Base-by-base conservation (phyloP, 2,888 invertebrate genomes). In the Mimachlamys varia region DNA sequence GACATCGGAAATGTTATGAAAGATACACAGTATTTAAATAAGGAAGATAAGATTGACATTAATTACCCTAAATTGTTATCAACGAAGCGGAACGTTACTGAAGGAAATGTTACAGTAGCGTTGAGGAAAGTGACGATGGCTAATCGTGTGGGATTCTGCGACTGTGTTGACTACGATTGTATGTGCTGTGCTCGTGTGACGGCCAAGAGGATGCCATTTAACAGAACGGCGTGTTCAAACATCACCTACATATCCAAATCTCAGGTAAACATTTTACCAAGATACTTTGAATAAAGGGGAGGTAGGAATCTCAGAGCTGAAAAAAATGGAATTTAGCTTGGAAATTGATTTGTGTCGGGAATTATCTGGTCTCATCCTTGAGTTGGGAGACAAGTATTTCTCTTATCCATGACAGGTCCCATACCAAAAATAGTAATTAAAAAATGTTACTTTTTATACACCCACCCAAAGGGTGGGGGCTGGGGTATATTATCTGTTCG, bases 1-100 rank as follows among this genome's bases (percentile, higher is more conserved):
- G 95, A 95, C 90, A 94, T 95, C 38, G 95, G 94, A 4, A 93
- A 94, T 89, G 94, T 95, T 44, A 95, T 95, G 95, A 95, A 95
- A 90, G 95, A 95, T 88, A 95, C 95, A 49, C 91, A 95, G 89
- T 95, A 94, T 90, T 91, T 95, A 53, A 94, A 95, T 90, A 94
- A 95, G 89, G 92, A 94, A 53, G 95, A 93, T 55, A 93, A 93
- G 89, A 89, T 94, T 19, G 93, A 92, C 50, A 92, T 93, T 17
- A 94, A 92, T 88, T 92, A 92, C 76, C 92, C 92, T 0, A 92
- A 90, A 62, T 89, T 92, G n/a, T 22, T 90, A 12, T 89, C 90
- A 10, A 58, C 89, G 5, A 91, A 91, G 33, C 89, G 55, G 22
- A 92, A 92, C n/a, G 49, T 90, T 4, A 92, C 92, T 4, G 90